These are phyloP conservation scores for Drosophila incognita DNA, from an alignment of 2,888 invertebrate species.

Conservation along the genomic window DNA sequence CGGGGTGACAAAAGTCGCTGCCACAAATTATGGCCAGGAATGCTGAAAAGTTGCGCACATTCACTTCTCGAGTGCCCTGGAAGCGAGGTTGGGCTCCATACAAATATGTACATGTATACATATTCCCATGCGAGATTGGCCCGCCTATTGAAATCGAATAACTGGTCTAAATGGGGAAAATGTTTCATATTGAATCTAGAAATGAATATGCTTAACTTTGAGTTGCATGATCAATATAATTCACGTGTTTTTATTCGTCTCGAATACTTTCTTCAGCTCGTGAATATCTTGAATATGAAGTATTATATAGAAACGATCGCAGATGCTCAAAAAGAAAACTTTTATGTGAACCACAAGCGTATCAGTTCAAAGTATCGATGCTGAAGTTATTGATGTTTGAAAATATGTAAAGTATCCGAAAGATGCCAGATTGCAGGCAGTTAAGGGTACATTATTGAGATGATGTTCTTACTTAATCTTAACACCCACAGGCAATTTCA, in stretches of 20 bases:
- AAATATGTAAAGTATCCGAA: not conserved
- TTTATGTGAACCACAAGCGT: not conserved
- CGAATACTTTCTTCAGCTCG: not conserved
- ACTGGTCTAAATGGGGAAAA: not conserved
- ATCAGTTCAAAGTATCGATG: not conserved
- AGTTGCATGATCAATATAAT: not conserved
- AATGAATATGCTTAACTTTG: not conserved
- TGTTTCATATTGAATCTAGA: not conserved
- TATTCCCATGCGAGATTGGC: not conserved
- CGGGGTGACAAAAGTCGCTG: conserved; percentile 59
- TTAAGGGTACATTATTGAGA: not conserved
- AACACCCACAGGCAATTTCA: not conserved
- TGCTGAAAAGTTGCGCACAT: conserved; percentile 51
- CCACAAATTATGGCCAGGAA: conserved; percentile 63
- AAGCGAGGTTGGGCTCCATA: conserved; percentile 33
- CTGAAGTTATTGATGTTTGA: not conserved
- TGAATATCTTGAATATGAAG: not conserved
- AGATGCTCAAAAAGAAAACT: not conserved
- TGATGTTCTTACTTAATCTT: conserved; percentile 10
- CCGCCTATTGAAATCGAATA: not conserved
- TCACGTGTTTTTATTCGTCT: not conserved
- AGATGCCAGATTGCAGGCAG: not conserved
- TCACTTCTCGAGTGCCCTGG: conserved; percentile 46
- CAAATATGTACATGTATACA: not conserved
- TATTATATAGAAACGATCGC: not conserved